Evolutionary conservation across 2,888 invertebrate species (phyloP).

Genomic region (Eilema caniola): DNA sequence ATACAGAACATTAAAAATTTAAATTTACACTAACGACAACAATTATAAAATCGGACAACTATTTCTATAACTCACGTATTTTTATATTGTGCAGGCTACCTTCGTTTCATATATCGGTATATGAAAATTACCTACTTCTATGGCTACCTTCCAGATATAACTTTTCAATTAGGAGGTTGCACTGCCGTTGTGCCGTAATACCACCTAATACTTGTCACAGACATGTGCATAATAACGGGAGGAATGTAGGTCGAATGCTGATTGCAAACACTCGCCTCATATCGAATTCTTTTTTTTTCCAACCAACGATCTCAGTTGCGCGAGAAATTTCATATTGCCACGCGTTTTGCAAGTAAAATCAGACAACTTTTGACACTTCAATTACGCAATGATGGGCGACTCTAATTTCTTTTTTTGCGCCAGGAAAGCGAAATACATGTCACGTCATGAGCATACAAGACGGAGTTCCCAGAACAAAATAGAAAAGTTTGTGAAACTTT

Average conservation of each 20-base stretch:
- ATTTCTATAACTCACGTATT: background rate
- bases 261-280: conserved; percentile 82
- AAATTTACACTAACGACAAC: too few relatives aligned
- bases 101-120: background rate
- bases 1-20: too few relatives aligned
- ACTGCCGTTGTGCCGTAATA: conserved; percentile 53
- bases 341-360: conserved; percentile 86
- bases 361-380: conserved; percentile 87
- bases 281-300: conserved; percentile 85
- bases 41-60: too few relatives aligned
- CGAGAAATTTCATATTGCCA: conserved; percentile 85
- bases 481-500: conserved; percentile 67
- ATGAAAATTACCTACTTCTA: background rate
- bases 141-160: conserved; percentile 49
- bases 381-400: conserved; percentile 83
- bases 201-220: conserved; percentile 58
- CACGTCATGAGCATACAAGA: conserved; percentile 79
- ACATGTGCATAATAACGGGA: conserved; percentile 68
- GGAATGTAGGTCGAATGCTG: conserved; percentile 84
- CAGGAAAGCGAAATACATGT: conserved; percentile 70
- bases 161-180: conserved; percentile 52
- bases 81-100: background rate
- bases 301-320: conserved; percentile 76
- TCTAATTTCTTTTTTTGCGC: conserved; percentile 75
- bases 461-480: conserved; percentile 79